phyloP scores from a whole-genome alignment of 2,888 invertebrate species.

The Abrostola triplasia region DNA sequence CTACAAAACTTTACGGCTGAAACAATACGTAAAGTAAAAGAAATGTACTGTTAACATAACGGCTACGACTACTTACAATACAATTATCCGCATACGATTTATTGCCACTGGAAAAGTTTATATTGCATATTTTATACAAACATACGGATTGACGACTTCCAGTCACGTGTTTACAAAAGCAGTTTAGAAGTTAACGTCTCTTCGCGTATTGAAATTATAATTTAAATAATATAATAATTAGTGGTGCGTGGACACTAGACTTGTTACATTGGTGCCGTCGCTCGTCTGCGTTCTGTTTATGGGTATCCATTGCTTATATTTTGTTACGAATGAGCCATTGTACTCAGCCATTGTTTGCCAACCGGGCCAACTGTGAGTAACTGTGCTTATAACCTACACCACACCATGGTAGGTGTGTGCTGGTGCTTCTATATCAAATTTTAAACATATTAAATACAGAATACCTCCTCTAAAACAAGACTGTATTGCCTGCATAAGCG shows the following conservation, averaged over 20 bases:
- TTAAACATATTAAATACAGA: neutral
- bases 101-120: slow-evolving; percentile 23
- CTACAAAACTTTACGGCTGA: neutral
- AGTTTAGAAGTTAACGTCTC: slow-evolving; percentile 10
- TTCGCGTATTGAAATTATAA: slow-evolving; percentile 3
- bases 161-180: slow-evolving; percentile 10
- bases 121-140: slow-evolving; percentile 18
- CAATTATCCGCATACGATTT: slow-evolving; percentile 15
- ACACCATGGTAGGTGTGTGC: slow-evolving; percentile 15
- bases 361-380: slow-evolving; percentile 54
- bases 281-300: slow-evolving; percentile 35
- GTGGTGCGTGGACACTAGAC: neutral
- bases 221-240: slow-evolving; percentile 15
- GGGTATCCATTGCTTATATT: slow-evolving; percentile 68
- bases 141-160: slow-evolving; percentile 12
- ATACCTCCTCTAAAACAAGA: neutral
- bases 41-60: slow-evolving; percentile 8
- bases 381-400: slow-evolving; percentile 54
- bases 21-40: neutral
- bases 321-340: slow-evolving; percentile 71
- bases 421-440: slow-evolving; percentile 23
- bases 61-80: slow-evolving; percentile 6
- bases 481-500: neutral
- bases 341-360: slow-evolving; percentile 69
- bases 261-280: slow-evolving; percentile 12